A percentile compares a stretch with the other conserved stretches of the same genome.
These are phyloP conservation scores for Drosophila subpulchrella DNA, from an alignment of 1,140 invertebrate genomes.

Conservation along the genomic window DNA sequence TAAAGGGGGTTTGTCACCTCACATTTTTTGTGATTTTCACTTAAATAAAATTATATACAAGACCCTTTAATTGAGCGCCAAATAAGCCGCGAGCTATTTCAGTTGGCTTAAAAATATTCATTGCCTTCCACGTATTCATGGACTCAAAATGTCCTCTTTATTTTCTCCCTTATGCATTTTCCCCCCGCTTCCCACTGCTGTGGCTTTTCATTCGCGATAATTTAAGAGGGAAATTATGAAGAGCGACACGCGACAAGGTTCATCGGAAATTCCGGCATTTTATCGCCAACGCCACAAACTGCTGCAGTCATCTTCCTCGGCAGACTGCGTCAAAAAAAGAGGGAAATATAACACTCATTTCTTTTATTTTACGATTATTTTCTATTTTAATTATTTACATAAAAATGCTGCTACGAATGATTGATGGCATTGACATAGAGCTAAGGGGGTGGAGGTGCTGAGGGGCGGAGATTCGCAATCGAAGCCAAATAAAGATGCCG, in stretches of 20 bases:
- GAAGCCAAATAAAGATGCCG: slow-evolving; percentile 20
- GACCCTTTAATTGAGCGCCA: no score
- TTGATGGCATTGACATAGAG: slow-evolving; percentile 63
- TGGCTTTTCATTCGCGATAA: slow-evolving; percentile 34
- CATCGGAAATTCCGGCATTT: slow-evolving; percentile 39
- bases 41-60: no score
- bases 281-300: slow-evolving; percentile 19
- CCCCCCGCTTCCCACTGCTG: not conserved
- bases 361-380: slow-evolving; percentile 54
- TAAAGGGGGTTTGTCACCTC: no score
- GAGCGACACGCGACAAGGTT: slow-evolving; percentile 47
- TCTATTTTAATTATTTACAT: slow-evolving; percentile 72
- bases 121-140: slow-evolving; percentile 3
- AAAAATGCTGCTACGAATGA: slow-evolving; percentile 69
- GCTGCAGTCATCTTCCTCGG: slow-evolving; percentile 38
- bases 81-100: no score
- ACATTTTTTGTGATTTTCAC: no score
- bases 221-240: slow-evolving; percentile 44
- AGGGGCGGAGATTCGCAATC: slow-evolving; percentile 16
- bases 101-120: no score
- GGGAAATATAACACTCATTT: slow-evolving; percentile 10
- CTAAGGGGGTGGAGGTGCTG: not conserved
- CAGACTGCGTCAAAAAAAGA: slow-evolving; percentile 40
- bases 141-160: slow-evolving; percentile 11
- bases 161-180: not conserved